These are phyloP conservation scores for Geopemphigus sp. DNA, from an alignment of 1,140 invertebrate species.

Conservation along the genomic window DNA sequence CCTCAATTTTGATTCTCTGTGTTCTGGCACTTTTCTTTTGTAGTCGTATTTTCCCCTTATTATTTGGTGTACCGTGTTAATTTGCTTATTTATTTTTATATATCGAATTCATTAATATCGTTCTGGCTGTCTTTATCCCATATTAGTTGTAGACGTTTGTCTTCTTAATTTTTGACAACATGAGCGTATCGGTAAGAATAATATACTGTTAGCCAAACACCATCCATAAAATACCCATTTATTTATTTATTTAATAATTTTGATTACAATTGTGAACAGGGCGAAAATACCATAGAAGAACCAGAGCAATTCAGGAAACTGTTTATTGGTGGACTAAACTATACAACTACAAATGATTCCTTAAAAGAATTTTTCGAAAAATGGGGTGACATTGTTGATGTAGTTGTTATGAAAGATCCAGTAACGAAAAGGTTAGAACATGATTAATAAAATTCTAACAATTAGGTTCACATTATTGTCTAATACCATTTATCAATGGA, in stretches of 20 bases:
- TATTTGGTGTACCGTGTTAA: no score
- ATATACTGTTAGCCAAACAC: neutral
- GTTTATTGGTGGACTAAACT: constrained; percentile 95
- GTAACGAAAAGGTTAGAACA: constrained; percentile 69
- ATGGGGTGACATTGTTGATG: constrained; percentile 97
- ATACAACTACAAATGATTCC: constrained; percentile 89
- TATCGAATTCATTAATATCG: no score
- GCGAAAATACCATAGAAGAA: constrained; percentile 59
- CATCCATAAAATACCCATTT: neutral
- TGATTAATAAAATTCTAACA: neutral
- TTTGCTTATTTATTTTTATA: no score
- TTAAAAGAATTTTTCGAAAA: constrained; percentile 92
- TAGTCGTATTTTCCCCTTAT: no score
- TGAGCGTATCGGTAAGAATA: constrained; percentile 33
- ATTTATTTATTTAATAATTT: neutral
- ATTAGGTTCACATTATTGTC: neutral
- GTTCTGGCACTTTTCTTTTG: no score
- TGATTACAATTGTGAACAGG: neutral
- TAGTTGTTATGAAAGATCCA: constrained; percentile 97
- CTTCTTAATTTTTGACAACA: neutral
- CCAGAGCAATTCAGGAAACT: constrained; percentile 92
- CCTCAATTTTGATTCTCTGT: no score
- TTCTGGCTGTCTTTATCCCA: no score
- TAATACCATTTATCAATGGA: no score
- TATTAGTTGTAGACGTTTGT: no score